phyloP scores from a whole-genome alignment of 2,888 invertebrate species.

The Adela reaumurella region DNA sequence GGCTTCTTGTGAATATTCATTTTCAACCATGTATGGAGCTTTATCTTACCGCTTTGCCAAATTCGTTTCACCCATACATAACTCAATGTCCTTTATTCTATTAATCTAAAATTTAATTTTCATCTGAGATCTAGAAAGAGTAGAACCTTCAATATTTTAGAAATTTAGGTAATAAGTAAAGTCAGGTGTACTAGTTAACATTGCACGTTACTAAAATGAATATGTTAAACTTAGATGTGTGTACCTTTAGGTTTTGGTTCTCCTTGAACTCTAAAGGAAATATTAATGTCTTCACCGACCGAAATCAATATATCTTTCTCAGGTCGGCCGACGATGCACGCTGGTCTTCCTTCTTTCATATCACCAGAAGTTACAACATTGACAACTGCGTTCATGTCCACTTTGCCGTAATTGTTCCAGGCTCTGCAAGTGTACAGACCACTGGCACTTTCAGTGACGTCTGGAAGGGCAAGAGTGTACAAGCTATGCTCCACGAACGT shows the following conservation, averaged over 20 bases:
- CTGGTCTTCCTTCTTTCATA: conserved; percentile 67
- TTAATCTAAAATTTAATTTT: too few species aligned
- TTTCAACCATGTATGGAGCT: too few species aligned
- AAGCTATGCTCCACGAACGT: conserved; percentile 66
- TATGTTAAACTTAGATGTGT: too few species aligned
- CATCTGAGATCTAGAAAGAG: too few species aligned
- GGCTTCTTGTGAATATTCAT: too few species aligned
- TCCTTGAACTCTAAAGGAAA: conserved; percentile 78
- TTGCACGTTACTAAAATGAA: too few species aligned
- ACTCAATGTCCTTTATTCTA: too few species aligned
- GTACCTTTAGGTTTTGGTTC: conserved; percentile 83
- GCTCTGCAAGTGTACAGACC: conserved; percentile 77
- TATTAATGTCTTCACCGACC: conserved; percentile 76
- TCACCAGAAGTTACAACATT: conserved; percentile 62
- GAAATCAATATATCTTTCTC: conserved; percentile 71
- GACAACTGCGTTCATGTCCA: conserved; percentile 70
- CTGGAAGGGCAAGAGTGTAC: conserved; percentile 69
- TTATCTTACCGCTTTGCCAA: too few species aligned
- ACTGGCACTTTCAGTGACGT: conserved; percentile 68
- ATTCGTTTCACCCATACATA: too few species aligned
- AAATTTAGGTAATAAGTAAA: neutral
- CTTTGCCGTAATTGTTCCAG: conserved; percentile 67
- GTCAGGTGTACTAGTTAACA: neutral
- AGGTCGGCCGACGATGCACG: conserved; percentile 75
- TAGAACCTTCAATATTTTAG: neutral